A percentile compares a stretch with the other conserved stretches of the same genome.
These are phyloP conservation scores for Cosmia trapezina DNA, from an alignment of 2,888 invertebrate species.

Conservation along the genomic window DNA sequence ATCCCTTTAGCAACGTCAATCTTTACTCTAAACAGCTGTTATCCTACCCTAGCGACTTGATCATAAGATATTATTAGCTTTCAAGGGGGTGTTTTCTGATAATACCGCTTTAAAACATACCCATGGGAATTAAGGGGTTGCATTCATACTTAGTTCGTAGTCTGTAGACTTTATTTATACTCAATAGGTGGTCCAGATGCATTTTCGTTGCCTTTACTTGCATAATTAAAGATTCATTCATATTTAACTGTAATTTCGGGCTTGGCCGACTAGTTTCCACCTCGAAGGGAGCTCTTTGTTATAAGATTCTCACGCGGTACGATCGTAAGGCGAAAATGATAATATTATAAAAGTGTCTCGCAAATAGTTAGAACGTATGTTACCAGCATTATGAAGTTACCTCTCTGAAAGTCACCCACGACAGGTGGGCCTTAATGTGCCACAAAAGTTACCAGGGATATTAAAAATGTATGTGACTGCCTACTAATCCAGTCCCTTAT, in stretches of 20 bases:
- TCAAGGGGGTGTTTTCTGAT: slow-evolving; percentile 15
- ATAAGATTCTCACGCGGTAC: not conserved
- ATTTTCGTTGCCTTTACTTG: not conserved
- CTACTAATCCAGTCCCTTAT: not conserved
- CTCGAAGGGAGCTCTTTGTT: not conserved
- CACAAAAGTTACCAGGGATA: not conserved
- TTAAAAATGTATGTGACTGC: not conserved
- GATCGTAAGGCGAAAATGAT: not conserved
- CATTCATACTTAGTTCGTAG: slow-evolving; percentile 13
- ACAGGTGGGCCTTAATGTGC: not conserved
- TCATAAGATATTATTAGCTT: slow-evolving; percentile 40
- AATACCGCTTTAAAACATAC: slow-evolving; percentile 10
- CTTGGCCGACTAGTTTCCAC: not conserved
- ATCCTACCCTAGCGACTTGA: not conserved
- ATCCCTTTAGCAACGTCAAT: not conserved
- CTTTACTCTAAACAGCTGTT: slow-evolving; percentile 14
- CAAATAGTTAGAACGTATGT: not conserved
- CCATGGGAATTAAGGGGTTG: slow-evolving; percentile 24
- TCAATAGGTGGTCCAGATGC: slow-evolving; percentile 20
- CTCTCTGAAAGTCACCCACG: not conserved
- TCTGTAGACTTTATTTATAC: slow-evolving; percentile 7
- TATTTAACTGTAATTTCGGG: not conserved
- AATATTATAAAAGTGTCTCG: not conserved
- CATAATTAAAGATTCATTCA: slow-evolving; percentile 10
- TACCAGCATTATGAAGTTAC: not conserved